Evolutionary conservation across 2,113 vertebrate species (phyloP), one percentile per base, ranked within the genome.

Genomic region (Sinocyclocheilus anshuiensis): DNA sequence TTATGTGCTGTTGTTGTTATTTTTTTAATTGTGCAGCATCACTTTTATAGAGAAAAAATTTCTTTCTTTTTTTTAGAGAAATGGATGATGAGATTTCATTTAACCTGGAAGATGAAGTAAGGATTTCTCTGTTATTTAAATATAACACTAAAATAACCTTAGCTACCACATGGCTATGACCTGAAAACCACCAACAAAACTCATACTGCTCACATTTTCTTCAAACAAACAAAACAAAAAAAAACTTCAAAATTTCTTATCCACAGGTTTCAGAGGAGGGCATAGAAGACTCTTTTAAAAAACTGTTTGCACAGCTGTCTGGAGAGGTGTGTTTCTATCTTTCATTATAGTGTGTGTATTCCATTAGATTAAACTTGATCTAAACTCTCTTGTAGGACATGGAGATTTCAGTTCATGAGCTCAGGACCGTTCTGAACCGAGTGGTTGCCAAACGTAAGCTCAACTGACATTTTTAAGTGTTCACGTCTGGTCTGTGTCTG

Each of bases 31-130:
- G 48, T 67, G n/a, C 26, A n/a, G 4, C 26, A 18, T 82, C 18
- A 24, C 55, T 59, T 42, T 29, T 5, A 53, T 16, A 53, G 50
- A 53, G 12, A 50, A 29, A 57, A 9, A 29, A 1, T 63, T 0
- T 74, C 1, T 77, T 24, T 15, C 1, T 61, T 11, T 69, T 15
- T 86, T 79, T 9, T 85, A 97, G 96, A 90, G 96, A 97, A 93
- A 90, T 98, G 93, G 97, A 97, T 0, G 96, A 97, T 61, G 90
- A 93, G 26, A 92, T 96, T 88, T 92, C 88, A 0, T 93, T 92
- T 0, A 92, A 94, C 88, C 89, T 96, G 11, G 95, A 95, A 0
- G 94, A 96, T n/a, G 96, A 97, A 96, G 97, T 97, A 88, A 93
- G 91, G 55, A 33, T 2, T 29, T 4, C 24, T 57, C 50, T 53